Evolutionary conservation across 2,888 invertebrate genomes (phyloP).

Genomic region (Dasypogon diadema): DNA sequence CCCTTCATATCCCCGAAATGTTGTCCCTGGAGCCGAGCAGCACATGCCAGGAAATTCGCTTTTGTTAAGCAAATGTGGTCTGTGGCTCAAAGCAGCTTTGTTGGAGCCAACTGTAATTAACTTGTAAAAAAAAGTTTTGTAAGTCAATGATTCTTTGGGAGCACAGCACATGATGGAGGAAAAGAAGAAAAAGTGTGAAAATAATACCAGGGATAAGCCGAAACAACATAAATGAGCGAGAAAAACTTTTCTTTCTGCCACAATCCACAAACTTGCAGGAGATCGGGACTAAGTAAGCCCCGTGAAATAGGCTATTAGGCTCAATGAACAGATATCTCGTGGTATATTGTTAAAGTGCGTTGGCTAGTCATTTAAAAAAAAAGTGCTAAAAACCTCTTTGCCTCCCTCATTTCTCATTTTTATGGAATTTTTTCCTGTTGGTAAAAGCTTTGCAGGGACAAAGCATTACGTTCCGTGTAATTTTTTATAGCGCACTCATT

Average conservation of each 20-base stretch:
- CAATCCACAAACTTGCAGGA: not conserved
- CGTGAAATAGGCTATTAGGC: constrained; percentile 22
- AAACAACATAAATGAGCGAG: not conserved
- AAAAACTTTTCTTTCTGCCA: constrained; percentile 1
- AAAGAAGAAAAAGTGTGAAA: not conserved
- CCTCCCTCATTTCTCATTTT: constrained; percentile 26
- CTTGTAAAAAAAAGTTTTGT: constrained; percentile 1
- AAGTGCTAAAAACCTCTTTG: constrained; percentile 1
- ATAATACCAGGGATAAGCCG: not conserved
- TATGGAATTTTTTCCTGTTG: constrained; percentile 9
- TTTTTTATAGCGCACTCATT: constrained; percentile 30
- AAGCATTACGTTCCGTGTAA: constrained; percentile 16
- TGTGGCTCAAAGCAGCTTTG: not conserved
- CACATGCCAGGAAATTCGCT: not conserved
- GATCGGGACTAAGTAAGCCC: constrained; percentile 2
- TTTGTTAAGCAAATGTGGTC: constrained; percentile 6
- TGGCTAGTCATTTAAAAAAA: constrained; percentile 24
- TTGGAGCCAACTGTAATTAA: constrained; percentile 24
- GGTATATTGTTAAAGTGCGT: constrained; percentile 27
- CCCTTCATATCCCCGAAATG: no score
- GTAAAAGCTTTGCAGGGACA: constrained; percentile 16
- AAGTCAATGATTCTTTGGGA: not conserved
- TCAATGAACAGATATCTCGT: not conserved
- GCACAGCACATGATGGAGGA: not conserved
- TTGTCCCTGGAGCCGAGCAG: no score